Conservation (phyloP, 2,113 vertebrate genomes). For the Calyptomena viridis region DNA sequence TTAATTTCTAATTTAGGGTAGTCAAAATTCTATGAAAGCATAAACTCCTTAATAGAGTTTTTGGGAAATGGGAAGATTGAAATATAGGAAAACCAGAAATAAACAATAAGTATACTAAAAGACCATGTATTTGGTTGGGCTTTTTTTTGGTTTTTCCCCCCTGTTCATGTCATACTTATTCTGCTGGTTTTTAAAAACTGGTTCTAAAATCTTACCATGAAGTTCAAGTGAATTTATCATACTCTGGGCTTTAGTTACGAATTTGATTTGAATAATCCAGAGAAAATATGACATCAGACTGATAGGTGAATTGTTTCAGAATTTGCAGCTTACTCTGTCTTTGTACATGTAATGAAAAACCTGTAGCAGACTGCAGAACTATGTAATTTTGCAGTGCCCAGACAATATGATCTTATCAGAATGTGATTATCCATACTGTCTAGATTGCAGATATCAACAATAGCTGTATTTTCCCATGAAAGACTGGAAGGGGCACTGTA, state of each 20-base stretch:
- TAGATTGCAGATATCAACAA: conserved; percentile 23
- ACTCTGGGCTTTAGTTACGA: not conserved
- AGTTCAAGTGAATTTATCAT: not conserved
- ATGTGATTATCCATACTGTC: conserved; percentile 17
- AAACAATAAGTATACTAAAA: not conserved
- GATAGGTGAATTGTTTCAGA: not conserved
- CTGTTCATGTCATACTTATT: not conserved
- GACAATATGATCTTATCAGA: conserved; percentile 69
- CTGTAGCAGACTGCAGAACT: not conserved
- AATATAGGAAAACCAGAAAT: not conserved
- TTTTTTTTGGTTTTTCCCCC: not conserved
- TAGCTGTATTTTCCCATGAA: conserved; percentile 48
- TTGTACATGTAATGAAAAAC: conserved; percentile 6
- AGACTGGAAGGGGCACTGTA: conserved; percentile 25
- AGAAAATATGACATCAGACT: not conserved
- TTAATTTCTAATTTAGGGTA: not conserved
- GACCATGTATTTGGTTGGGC: not conserved
- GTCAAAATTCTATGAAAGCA: not conserved
- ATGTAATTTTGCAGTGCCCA: conserved; percentile 53
- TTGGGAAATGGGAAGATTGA: not conserved
- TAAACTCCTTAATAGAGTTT: not conserved
- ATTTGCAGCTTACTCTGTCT: conserved; percentile 5
- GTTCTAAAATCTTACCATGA: not conserved
- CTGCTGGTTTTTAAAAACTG: not conserved
- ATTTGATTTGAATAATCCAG: not conserved